Conservation (phyloP, 2,113 vertebrate genomes). For the Ptilonorhynchus violaceus region DNA sequence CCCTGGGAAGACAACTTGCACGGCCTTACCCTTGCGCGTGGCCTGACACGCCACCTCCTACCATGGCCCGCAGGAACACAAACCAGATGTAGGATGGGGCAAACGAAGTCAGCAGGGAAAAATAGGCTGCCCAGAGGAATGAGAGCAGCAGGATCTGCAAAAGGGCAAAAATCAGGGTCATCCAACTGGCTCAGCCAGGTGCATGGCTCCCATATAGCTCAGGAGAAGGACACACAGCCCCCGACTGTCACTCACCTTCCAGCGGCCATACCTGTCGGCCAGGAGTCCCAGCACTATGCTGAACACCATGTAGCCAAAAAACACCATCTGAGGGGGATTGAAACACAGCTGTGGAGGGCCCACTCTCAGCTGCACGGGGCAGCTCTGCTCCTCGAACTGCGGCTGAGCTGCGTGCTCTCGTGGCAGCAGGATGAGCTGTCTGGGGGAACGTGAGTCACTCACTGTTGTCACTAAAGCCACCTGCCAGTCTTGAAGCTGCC, state of each 20-base stretch:
- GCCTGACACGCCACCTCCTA: constrained; percentile 88
- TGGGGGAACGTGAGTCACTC: constrained; percentile 30
- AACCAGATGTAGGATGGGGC: constrained; percentile 92
- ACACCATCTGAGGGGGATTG: constrained; percentile 85
- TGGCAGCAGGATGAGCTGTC: neutral
- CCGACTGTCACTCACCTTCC: constrained; percentile 77
- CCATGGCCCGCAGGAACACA: constrained; percentile 90
- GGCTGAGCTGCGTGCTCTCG: neutral
- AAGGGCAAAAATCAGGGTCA: neutral
- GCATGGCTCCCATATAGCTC: accelerated
- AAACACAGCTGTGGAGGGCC: neutral
- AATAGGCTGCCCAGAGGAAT: constrained; percentile 90
- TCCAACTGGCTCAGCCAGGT: neutral
- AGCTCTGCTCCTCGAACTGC: neutral
- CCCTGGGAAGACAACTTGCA: accelerated
- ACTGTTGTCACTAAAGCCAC: constrained; percentile 95
- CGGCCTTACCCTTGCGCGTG: constrained; percentile 86
- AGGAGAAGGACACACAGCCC: accelerated
- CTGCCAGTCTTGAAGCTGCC: constrained; percentile 92
- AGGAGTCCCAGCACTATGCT: constrained; percentile 86
- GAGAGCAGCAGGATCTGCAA: constrained; percentile 85
- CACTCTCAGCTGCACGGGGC: accelerated
- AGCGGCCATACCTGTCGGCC: constrained; percentile 89
- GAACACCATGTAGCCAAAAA: constrained; percentile 92
- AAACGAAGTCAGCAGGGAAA: constrained; percentile 92